Base-by-base conservation (phyloP, 2,888 invertebrate genomes). In the Antheraea yamamai region DNA sequence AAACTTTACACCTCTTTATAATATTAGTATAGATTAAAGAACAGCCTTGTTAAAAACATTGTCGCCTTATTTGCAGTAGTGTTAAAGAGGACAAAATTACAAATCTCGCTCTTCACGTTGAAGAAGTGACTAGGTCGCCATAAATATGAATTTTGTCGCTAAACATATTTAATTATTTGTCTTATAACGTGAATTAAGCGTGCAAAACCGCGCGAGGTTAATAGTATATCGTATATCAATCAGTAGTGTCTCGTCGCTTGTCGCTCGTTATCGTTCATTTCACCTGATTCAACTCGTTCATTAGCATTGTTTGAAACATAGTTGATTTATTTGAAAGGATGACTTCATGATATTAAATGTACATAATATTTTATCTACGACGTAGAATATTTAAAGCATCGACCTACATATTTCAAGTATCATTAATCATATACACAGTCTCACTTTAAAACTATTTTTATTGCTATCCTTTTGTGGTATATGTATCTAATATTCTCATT, bases 401-500 rank as follows among this genome's bases (percentile, higher is more conserved):
- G 70, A 70, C 70, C 70, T 70, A 70, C 20, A 39, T 70, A 35
- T 20, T 70, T 70, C 8, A 70, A 39, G n/a, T 70, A 20, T 39
- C n/a, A 7, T 39, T 70, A 20, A 20, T 39, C 39, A 66, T 18
- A 8, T 47, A 47, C 68, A 68, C 2, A 6, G 68, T 68, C 68
- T 68, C 68, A 35, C 18, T 30, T 68, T 68, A 30, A 35, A 68
- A 68, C 20, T 70, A 70, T 70, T 39, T 39, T 70, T n/a, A 1
- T n/a, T 61, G 12, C 7, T 47, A 10, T 8, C 12, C 10, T 12
- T 47, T 47, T 47, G 12, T 47, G 47, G 47, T 47, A 47, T 12
- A 10, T 1, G 7, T 12, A 47, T 1, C 10, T 47, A 47, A 47
- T 47, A 47, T 47, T 47, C 47, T 47, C 10, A 10, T 10, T 47